These are phyloP conservation scores for Orthochromis malagaraziensis DNA, from an alignment of 2,113 vertebrate species.

Conservation along the genomic window DNA sequence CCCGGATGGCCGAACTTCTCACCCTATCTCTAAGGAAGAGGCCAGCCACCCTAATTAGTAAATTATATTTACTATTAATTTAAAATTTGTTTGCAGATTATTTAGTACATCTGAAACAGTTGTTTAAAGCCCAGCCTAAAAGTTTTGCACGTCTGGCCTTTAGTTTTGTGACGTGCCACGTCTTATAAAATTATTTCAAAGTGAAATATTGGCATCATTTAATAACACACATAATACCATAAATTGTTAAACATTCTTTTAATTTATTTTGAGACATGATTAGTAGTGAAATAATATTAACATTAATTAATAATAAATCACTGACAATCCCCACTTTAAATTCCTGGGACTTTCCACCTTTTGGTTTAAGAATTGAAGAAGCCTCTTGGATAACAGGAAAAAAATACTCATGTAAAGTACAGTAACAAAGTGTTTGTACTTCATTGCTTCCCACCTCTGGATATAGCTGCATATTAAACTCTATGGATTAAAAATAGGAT, in stretches of 20 bases:
- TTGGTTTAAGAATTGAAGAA: background rate
- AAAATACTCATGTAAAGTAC: background rate
- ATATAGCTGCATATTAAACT: too few species aligned
- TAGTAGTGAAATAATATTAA: background rate
- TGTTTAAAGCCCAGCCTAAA: background rate
- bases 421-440: background rate
- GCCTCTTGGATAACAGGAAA: background rate
- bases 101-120: background rate
- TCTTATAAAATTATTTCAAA: background rate
- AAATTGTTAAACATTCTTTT: background rate
- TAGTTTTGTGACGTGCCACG: background rate
- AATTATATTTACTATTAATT: background rate
- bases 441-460: too few species aligned
- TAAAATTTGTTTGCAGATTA: background rate
- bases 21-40: too few species aligned
- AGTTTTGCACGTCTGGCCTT: background rate
- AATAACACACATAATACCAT: background rate
- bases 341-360: background rate
- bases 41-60: too few species aligned
- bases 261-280: background rate
- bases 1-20: too few species aligned
- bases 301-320: background rate
- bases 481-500: too few species aligned
- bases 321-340: background rate
- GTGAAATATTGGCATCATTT: background rate